phyloP scores from a whole-genome alignment of 1,140 invertebrate species.

The Drosophila kanapiae region DNA sequence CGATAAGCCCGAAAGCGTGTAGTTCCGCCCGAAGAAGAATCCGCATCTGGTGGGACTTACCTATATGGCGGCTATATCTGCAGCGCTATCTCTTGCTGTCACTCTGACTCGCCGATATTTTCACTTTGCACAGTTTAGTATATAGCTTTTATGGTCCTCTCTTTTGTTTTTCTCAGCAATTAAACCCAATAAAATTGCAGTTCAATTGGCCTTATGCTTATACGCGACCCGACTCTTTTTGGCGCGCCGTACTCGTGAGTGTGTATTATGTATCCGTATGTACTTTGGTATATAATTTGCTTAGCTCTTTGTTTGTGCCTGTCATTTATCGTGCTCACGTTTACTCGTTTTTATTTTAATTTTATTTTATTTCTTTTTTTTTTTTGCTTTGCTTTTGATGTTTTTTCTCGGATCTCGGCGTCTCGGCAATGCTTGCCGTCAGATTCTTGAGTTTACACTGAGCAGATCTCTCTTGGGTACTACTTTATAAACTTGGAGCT shows the following conservation, averaged over 20 bases:
- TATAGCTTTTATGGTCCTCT: constrained; percentile 9
- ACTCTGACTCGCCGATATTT: constrained; percentile 7
- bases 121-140: constrained; percentile 34
- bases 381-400: constrained; percentile 23
- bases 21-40: constrained; percentile 9
- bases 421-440: constrained; percentile 31
- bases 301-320: constrained; percentile 33
- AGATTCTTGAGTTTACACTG: constrained; percentile 42
- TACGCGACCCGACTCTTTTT: constrained; percentile 13
- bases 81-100: constrained; percentile 14
- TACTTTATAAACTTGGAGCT: constrained; percentile 22
- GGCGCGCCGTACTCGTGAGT: constrained; percentile 9
- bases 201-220: constrained; percentile 38
- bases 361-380: not conserved
- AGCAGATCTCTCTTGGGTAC: constrained; percentile 31
- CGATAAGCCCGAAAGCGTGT: constrained; percentile 2
- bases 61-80: constrained; percentile 29
- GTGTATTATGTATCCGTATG: constrained; percentile 11
- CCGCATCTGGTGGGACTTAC: constrained; percentile 13
- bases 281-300: constrained; percentile 13
- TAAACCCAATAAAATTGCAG: constrained; percentile 49
- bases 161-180: constrained; percentile 37
- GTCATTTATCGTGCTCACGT: constrained; percentile 34
- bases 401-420: constrained; percentile 27
- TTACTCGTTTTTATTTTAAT: constrained; percentile 31